Evolutionary conservation across 2,113 vertebrate species (phyloP).

Genomic region (Neomonachus schauinslandi): DNA sequence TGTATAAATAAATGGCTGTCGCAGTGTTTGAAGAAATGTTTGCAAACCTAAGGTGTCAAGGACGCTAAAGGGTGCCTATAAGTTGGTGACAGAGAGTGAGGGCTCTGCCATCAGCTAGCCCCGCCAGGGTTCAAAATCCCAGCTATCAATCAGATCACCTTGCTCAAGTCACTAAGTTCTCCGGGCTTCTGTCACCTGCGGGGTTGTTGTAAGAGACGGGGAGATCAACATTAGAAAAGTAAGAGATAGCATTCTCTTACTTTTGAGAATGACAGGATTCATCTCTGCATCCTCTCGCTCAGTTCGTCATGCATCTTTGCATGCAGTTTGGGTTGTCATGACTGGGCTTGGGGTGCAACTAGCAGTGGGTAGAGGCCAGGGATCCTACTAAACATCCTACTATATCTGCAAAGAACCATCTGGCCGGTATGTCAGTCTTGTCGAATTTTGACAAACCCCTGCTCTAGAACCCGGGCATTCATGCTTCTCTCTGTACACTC

Average conservation of each 20-base stretch:
- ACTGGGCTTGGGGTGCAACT: fast-evolving
- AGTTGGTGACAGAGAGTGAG: background rate
- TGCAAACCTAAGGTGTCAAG: background rate
- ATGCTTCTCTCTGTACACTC: fast-evolving
- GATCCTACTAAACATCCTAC: background rate
- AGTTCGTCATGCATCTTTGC: no score
- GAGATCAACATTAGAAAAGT: background rate
- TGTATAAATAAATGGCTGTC: background rate
- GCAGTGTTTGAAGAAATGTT: background rate
- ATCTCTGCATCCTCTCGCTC: background rate
- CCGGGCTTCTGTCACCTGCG: background rate
- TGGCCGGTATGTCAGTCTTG: fast-evolving
- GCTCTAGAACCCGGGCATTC: fast-evolving
- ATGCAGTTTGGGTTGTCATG: background rate
- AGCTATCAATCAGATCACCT: no score
- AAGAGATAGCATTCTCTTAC: background rate
- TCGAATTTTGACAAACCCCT: no score
- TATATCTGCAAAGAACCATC: background rate
- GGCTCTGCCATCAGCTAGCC: background rate
- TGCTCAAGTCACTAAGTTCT: background rate
- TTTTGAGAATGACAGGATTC: no score
- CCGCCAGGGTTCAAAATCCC: background rate
- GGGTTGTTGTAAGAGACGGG: background rate
- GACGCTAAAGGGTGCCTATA: no score
- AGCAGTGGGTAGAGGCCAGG: background rate